Evolutionary conservation across 2,888 invertebrate genomes (phyloP), one percentile per base, ranked within the genome.

Genomic region (Xestia c-nigrum): DNA sequence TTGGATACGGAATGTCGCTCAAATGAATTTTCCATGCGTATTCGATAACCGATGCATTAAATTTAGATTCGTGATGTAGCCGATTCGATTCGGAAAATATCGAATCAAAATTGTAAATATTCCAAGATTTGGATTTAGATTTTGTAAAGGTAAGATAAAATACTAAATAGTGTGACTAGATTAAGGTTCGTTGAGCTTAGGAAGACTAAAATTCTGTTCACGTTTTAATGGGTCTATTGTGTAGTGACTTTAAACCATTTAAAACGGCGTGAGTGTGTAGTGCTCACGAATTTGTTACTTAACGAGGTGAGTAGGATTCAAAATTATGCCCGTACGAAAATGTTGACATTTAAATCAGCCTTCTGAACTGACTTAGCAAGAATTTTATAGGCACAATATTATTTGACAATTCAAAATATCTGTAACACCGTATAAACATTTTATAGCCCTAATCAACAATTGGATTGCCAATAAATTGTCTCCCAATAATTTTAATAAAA

Each of bases 1-100:
- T 91, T 91, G 91, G 81, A 73, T 76, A 55, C 65, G 87, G 90
- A 91, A 91, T 91, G 90, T 89, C 87, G 85, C 66, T 83, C 77
- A 80, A 84, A 77, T 85, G 78, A 85, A 87, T 87, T 89, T 83
- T 83, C 83, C 81, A 80, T 73, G 78, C 73, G 63, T 81, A 70
- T 75, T 80, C 59, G 50, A 78, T 85, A 80, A 72, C 38, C 77
- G 77, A 78, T 85, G 82, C 78, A 73, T 80, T 73, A 14, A 52
- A 74, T 77, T 43, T n/a, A 43, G 68, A 72, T 61, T 75, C 64
- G 79, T 55, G 50, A 72, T 21, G 52, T 6, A 46, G 24, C 14
- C 6, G 55, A 71, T 68, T 76, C 38, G 46, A 68, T 68, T 69
- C 19, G 4, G 24, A 68, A 67, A 55, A 68, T 16, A 61, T 61